Evolutionary conservation across 2,797 vertebrate genomes (phyloP).

Genomic region (Microctenopoma steveboyesi): DNA sequence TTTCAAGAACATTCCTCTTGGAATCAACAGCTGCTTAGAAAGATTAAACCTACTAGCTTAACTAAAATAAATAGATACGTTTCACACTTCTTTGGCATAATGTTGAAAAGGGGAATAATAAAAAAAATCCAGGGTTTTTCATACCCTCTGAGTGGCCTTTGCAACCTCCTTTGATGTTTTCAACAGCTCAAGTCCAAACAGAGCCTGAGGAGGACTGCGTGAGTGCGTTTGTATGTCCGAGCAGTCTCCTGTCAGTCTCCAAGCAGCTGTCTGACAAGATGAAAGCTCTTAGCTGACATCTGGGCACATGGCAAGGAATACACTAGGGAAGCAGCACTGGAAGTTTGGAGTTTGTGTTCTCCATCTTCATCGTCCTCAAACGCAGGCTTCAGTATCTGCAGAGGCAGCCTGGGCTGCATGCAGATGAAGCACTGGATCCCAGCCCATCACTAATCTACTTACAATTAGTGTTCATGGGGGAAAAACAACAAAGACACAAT

Average conservation of each 20-base stretch:
- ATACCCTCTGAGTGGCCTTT: conserved; percentile 5
- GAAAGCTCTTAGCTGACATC: conserved; percentile 56
- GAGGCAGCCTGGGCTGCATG: conserved; percentile 21
- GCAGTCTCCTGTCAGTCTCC: conserved; percentile 56
- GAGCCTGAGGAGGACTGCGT: neutral
- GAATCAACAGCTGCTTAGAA: neutral
- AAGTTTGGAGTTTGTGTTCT: conserved; percentile 1
- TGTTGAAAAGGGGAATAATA: conserved; percentile 11
- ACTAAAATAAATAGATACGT: no score
- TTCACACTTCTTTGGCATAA: neutral
- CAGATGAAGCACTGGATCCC: conserved; percentile 29
- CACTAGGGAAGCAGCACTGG: conserved; percentile 44
- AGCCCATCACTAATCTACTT: conserved; percentile 26
- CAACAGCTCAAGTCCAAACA: conserved; percentile 31
- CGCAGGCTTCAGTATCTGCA: conserved; percentile 1
- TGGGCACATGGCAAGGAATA: conserved; percentile 33
- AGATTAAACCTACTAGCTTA: no score
- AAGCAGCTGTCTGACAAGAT: conserved; percentile 59
- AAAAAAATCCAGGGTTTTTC: conserved; percentile 15
- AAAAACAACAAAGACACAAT: conserved; percentile 12
- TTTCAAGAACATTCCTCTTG: neutral
- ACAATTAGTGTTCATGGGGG: neutral
- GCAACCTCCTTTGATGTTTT: conserved; percentile 39
- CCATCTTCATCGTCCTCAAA: neutral
- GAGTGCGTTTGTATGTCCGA: conserved; percentile 34